Percentiles rank a stretch among this genome's conserved stretches.
These are phyloP conservation scores for Paramormyrops kingsleyae DNA, from an alignment of 2,113 vertebrate species.

Conservation along the genomic window DNA sequence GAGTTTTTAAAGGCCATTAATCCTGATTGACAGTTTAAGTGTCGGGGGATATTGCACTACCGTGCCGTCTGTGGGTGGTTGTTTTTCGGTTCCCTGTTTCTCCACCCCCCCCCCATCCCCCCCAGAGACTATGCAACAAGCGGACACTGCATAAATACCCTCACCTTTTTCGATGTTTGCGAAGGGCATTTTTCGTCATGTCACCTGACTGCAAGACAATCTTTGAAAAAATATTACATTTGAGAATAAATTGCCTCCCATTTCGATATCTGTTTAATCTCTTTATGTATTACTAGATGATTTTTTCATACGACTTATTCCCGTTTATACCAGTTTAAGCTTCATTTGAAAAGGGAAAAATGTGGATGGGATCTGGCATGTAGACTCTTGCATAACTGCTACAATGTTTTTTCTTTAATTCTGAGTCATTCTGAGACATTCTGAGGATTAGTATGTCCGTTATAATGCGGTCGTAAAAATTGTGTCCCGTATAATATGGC, in stretches of 20 bases:
- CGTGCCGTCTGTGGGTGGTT: slow-evolving; percentile 64
- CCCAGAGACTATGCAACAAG: slow-evolving; percentile 20
- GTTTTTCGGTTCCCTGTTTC: slow-evolving; percentile 33
- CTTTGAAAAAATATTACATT: background rate
- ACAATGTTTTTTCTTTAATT: background rate
- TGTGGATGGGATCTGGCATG: background rate
- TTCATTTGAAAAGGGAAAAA: background rate
- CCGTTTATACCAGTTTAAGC: background rate
- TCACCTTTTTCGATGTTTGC: background rate
- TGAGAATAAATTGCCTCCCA: background rate
- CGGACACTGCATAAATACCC: background rate
- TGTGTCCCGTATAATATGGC: background rate
- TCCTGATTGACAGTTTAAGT: slow-evolving; percentile 93
- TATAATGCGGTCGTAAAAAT: background rate
- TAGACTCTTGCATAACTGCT: background rate
- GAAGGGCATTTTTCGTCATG: background rate
- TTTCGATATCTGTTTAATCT: background rate
- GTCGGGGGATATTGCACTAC: slow-evolving; percentile 66
- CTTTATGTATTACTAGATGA: background rate
- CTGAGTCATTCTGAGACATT: background rate
- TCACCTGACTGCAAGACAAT: background rate
- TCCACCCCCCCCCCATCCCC: slow-evolving; percentile 16
- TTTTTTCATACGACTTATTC: background rate
- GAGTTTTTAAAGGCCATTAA: slow-evolving; percentile 76
- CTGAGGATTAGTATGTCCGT: background rate